Base-by-base conservation (phyloP, 2,113 vertebrate genomes). In the Empidonax alnorum region DNA sequence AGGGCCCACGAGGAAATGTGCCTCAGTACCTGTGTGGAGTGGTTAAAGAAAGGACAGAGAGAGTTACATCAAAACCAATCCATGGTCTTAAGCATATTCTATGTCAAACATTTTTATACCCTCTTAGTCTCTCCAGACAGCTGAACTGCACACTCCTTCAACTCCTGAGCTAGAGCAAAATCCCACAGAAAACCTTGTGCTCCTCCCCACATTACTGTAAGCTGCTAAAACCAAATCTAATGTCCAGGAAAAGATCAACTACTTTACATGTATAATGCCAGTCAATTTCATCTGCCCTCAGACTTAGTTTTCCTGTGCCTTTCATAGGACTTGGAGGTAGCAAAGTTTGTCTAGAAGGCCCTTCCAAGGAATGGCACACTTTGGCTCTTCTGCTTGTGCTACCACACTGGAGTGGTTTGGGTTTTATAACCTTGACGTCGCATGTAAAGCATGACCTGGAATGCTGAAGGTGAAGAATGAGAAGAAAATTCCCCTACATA, bases 21-120 rank as follows among this genome's bases (percentile, higher is more conserved):
- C n/a, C 84, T 63, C 90, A 61, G 81, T 59, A 84, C 71, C 96
- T 96, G 30, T 94, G 39, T 35, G 52, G 37, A 84, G 74, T 44
- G 19, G 42, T 92, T 85, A 81, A 84, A 91, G 52, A 76, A 88
- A 92, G 17, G 10, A 90, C 30, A 91, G 53, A 84, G 52, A 84
- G 22, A 59, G n/a, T 89, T 96, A 83, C 47, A 79, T 82, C 28
- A 83, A 84, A 89, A 81, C 1, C 35, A 88, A 27, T 37, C 27
- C 18, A 25, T 69, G 79, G 21, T 35, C 62, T 86, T 25, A 6
- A 74, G 33, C 18, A 23, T 16, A 30, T 41, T 6, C 9, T 68
- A 6, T 50, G 12, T 67, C 47, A 58, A 88, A 63, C 21, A 52
- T 58, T 52, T 55, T 16, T 42, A 47, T 22, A 58, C 4, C 14